Evolutionary conservation across 2,888 invertebrate species (phyloP).

Genomic region (Balanococcus diminutus): DNA sequence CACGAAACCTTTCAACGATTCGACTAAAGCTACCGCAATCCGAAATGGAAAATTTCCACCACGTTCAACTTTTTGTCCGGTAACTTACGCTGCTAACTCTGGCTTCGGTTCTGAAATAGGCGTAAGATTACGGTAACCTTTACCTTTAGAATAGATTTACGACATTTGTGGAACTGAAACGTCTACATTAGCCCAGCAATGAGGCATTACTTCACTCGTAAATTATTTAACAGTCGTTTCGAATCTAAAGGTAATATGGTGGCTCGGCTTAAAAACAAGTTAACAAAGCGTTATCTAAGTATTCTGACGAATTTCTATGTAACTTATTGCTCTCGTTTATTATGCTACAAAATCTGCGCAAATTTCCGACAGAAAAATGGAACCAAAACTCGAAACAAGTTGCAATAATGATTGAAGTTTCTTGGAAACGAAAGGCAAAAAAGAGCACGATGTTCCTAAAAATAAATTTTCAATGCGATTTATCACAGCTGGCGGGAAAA

Average conservation of each 20-base stretch:
- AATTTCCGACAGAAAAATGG: neutral
- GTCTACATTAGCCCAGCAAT: slow-evolving; percentile 9
- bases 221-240: slow-evolving; percentile 15
- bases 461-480: neutral
- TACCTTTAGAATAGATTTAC: slow-evolving; percentile 11
- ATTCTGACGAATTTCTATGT: neutral
- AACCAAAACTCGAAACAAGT: neutral
- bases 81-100: neutral
- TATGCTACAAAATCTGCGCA: neutral
- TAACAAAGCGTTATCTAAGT: neutral
- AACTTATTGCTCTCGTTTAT: neutral
- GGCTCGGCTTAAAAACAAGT: slow-evolving; percentile 1
- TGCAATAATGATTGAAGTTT: neutral
- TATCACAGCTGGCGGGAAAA: neutral
- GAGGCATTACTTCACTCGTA: neutral
- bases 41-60: slow-evolving; percentile 6
- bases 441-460: neutral
- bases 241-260: neutral
- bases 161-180: slow-evolving; percentile 12
- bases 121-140: slow-evolving; percentile 27
- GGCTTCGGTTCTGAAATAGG: neutral
- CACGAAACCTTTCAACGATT: slow-evolving; percentile 8
- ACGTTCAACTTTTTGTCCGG: slow-evolving; percentile 9
- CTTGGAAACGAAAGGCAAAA: neutral
- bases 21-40: slow-evolving; percentile 9